A percentile compares a stretch with the other conserved stretches of the same genome.
Conservation (phyloP, 2,113 vertebrate species). For the Carettochelys insculpta region DNA sequence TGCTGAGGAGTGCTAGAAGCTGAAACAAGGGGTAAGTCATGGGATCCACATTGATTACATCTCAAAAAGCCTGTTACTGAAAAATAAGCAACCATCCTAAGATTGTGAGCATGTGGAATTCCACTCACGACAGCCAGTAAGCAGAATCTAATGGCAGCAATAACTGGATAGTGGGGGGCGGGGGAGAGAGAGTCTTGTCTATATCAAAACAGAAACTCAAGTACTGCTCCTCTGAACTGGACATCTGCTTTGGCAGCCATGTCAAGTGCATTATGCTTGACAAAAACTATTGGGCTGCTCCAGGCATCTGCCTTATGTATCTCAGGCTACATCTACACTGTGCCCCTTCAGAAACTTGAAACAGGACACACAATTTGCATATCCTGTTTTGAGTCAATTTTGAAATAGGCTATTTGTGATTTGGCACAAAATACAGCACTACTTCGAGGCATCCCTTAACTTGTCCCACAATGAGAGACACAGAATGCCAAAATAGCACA, state of each 20-base stretch:
- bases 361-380: too few relatives aligned
- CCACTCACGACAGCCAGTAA: not conserved
- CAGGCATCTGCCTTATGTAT: not conserved
- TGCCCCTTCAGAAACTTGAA: too few relatives aligned
- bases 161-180: not conserved
- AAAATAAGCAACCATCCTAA: not conserved
- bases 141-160: not conserved
- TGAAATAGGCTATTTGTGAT: too few relatives aligned
- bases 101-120: not conserved
- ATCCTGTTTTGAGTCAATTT: too few relatives aligned
- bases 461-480: too few relatives aligned
- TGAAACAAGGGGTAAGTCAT: not conserved
- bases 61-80: not conserved
- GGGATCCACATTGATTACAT: not conserved
- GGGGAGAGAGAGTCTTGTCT: not conserved
- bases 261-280: not conserved
- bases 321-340: too few relatives aligned
- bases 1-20: not conserved
- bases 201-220: not conserved
- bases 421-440: too few relatives aligned
- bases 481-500: too few relatives aligned
- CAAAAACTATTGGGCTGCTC: not conserved
- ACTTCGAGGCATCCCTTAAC: too few relatives aligned
- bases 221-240: not conserved
- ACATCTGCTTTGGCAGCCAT: not conserved